Conservation (phyloP, 2,888 invertebrate species). For the Meta bourneti region DNA sequence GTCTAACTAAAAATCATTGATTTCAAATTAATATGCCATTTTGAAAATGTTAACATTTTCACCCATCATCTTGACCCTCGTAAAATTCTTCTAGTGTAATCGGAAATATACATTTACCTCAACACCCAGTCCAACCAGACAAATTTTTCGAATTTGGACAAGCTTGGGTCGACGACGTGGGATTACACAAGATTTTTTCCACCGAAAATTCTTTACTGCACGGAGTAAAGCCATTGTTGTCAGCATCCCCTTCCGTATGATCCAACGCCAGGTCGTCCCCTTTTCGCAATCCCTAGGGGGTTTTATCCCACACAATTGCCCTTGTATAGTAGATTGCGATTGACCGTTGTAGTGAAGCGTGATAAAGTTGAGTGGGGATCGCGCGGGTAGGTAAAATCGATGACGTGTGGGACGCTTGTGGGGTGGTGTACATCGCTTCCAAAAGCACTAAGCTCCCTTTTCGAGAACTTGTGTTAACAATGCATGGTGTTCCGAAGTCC, state of each 20-base stretch:
- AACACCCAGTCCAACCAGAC: too few relatives aligned
- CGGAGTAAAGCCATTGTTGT: conserved; percentile 56
- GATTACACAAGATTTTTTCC: conserved; percentile 51
- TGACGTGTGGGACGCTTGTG: conserved; percentile 63
- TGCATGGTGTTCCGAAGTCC: conserved; percentile 47
- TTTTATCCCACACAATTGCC: conserved; percentile 68
- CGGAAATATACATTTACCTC: too few relatives aligned
- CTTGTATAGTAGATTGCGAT: conserved; percentile 61
- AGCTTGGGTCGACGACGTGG: background rate
- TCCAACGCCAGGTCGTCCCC: conserved; percentile 54
- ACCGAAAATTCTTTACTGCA: conserved; percentile 39
- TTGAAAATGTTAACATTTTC: too few relatives aligned
- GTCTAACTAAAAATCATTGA: too few relatives aligned
- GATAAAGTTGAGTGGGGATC: conserved; percentile 64
- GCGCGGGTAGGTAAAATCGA: conserved; percentile 63
- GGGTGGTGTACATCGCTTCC: conserved; percentile 29
- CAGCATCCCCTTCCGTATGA: conserved; percentile 30
- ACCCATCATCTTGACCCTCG: too few relatives aligned
- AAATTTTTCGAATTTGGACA: background rate
- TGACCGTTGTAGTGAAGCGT: conserved; percentile 73
- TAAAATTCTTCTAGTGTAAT: too few relatives aligned
- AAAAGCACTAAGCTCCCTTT: conserved; percentile 33
- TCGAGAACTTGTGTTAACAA: conserved; percentile 58
- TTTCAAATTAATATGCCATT: too few relatives aligned
- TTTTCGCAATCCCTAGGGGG: conserved; percentile 56